Evolutionary conservation across 2,113 vertebrate genomes (phyloP).

Genomic region (Psilopsiagon aymara): DNA sequence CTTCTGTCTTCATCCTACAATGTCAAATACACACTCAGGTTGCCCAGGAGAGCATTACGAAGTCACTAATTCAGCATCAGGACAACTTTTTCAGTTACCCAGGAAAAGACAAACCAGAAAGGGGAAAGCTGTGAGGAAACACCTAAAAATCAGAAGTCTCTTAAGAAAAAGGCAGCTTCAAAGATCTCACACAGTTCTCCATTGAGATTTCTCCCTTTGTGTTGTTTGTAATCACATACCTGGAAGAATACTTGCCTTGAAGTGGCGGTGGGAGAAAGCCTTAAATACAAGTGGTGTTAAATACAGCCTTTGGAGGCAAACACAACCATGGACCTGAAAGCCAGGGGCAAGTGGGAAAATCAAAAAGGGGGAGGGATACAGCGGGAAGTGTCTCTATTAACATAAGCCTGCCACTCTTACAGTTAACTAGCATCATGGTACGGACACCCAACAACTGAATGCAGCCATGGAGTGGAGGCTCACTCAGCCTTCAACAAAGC

Average conservation of each 20-base stretch:
- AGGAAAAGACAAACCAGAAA: slow-evolving; percentile 15
- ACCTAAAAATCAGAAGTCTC: slow-evolving; percentile 33
- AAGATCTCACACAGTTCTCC: slow-evolving; percentile 4
- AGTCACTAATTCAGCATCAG: background rate
- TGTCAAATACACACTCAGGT: background rate
- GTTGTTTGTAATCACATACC: slow-evolving; percentile 45
- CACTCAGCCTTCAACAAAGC: background rate
- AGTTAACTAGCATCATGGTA: background rate
- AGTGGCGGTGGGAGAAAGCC: background rate
- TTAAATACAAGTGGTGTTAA: slow-evolving; percentile 38
- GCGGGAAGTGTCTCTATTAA: background rate
- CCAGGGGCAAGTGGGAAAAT: background rate
- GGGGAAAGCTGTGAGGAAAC: background rate
- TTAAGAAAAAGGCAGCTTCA: slow-evolving; percentile 20
- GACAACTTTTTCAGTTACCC: background rate
- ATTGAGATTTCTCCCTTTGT: slow-evolving; percentile 6
- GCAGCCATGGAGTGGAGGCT: background rate
- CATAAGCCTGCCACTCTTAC: background rate
- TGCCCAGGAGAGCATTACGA: background rate
- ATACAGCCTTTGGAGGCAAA: slow-evolving; percentile 27
- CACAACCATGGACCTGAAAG: slow-evolving; percentile 13
- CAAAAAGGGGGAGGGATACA: background rate
- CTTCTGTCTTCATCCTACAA: slow-evolving; percentile 14
- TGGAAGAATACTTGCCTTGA: slow-evolving; percentile 50
- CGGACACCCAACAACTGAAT: background rate